phyloP scores from a whole-genome alignment of 2,888 invertebrate genomes.

The Himalopsyche tibetana region DNA sequence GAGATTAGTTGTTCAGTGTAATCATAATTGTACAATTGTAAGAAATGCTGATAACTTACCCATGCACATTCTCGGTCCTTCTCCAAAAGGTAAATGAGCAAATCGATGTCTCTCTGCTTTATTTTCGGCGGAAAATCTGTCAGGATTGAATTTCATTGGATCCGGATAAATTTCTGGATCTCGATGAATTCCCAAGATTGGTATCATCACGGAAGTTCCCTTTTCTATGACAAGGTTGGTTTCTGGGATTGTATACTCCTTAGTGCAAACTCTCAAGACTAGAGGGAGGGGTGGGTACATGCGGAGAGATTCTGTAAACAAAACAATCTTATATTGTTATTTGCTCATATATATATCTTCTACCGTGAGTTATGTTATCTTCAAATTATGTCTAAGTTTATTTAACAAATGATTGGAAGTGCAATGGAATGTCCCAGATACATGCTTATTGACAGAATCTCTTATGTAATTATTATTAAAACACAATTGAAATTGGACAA shows the following conservation, averaged over 20 bases:
- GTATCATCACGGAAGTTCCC: conserved; percentile 67
- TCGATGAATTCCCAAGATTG: conserved; percentile 69
- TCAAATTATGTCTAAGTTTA: too few species aligned
- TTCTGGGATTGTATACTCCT: conserved; percentile 65
- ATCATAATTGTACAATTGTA: too few species aligned
- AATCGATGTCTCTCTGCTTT: conserved; percentile 66
- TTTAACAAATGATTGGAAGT: too few species aligned
- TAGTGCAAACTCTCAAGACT: conserved; percentile 70
- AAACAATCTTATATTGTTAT: too few species aligned
- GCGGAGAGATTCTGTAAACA: conserved; percentile 68
- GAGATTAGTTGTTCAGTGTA: too few species aligned
- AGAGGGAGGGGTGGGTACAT: conserved; percentile 70
- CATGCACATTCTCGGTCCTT: conserved; percentile 68
- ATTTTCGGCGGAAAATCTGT: conserved; percentile 68
- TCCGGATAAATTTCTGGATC: conserved; percentile 70
- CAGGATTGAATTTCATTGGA: conserved; percentile 69
- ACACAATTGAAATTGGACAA: too few species aligned
- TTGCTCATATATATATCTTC: too few species aligned
- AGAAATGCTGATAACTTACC: conserved; percentile 64
- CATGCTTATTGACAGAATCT: too few species aligned
- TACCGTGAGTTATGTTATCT: too few species aligned
- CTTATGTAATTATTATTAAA: too few species aligned
- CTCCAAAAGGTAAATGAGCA: conserved; percentile 66
- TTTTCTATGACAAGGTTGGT: conserved; percentile 63
- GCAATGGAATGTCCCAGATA: too few species aligned